phyloP scores from a whole-genome alignment of 2,797 vertebrate species.

The Sebastes taczanowskii region DNA sequence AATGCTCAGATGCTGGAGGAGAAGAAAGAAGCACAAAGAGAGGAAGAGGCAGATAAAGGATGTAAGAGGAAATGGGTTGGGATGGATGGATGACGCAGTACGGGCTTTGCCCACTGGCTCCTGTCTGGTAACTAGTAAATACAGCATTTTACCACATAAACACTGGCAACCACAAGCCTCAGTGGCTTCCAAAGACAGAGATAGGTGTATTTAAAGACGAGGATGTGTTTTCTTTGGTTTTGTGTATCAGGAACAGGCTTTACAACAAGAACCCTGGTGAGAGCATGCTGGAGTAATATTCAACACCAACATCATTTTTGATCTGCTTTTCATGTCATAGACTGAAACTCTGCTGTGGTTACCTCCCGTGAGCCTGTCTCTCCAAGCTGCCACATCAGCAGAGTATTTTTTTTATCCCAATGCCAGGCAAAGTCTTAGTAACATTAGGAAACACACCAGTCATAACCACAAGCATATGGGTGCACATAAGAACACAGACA shows the following conservation, averaged over 20 bases:
- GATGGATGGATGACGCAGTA: conserved; percentile 32
- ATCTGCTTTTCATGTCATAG: conserved; percentile 29
- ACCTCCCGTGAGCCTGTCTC: conserved; percentile 46
- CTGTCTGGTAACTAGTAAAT: conserved; percentile 45
- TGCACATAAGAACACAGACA: conserved; percentile 37
- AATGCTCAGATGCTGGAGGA: conserved; percentile 49
- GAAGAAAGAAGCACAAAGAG: neutral
- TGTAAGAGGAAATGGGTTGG: conserved; percentile 19
- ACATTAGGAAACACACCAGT: conserved; percentile 55
- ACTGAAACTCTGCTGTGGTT: conserved; percentile 49
- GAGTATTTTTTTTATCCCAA: conserved; percentile 37
- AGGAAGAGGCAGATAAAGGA: conserved; percentile 29
- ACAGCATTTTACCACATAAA: conserved; percentile 45
- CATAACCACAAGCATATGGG: conserved; percentile 56
- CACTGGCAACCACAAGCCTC: conserved; percentile 28
- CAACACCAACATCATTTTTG: conserved; percentile 23
- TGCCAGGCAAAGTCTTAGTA: conserved; percentile 36
- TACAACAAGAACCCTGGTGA: conserved; percentile 24
- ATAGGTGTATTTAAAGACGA: conserved; percentile 38
- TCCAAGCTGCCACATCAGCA: conserved; percentile 58
- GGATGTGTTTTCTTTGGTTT: conserved; percentile 33
- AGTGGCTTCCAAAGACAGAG: conserved; percentile 16
- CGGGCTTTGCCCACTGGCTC: conserved; percentile 27
- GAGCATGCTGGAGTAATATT: conserved; percentile 27
- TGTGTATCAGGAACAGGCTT: conserved; percentile 30